Percentiles rank a stretch among this genome's conserved stretches.
Evolutionary conservation across 2,797 vertebrate species (phyloP).

Genomic region (Ciconia nigra): DNA sequence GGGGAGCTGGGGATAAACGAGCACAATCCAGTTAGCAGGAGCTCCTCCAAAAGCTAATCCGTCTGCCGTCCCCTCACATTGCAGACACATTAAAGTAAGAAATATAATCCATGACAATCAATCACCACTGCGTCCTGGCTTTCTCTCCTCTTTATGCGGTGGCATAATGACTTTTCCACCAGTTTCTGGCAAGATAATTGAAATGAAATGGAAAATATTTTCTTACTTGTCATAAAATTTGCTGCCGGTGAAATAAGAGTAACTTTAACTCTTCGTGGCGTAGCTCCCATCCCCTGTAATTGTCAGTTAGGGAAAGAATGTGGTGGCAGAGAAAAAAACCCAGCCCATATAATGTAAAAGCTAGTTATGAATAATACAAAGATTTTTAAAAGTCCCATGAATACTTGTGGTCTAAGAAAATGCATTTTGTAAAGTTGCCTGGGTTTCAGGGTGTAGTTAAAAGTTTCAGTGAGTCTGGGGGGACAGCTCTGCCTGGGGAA

Average conservation of each 20-base stretch:
- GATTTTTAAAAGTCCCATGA: neutral
- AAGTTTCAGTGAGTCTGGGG: neutral
- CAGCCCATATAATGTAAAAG: neutral
- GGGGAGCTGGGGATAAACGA: constrained; percentile 1
- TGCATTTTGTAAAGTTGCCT: neutral
- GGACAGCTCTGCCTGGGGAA: neutral
- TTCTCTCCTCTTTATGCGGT: constrained; percentile 63
- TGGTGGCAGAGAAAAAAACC: neutral
- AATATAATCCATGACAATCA: constrained; percentile 65
- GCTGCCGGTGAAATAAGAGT: constrained; percentile 32
- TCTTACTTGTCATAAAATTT: constrained; percentile 69
- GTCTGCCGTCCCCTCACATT: constrained; percentile 15
- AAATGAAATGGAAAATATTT: constrained; percentile 76
- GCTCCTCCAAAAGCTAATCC: constrained; percentile 37
- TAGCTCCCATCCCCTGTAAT: constrained; percentile 36
- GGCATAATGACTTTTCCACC: constrained; percentile 72
- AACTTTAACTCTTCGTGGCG: constrained; percentile 58
- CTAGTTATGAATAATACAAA: constrained; percentile 19
- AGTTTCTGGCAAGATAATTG: constrained; percentile 74
- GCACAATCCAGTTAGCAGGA: constrained; percentile 45
- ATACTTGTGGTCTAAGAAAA: neutral
- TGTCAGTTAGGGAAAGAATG: constrained; percentile 36
- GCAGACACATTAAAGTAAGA: constrained; percentile 67
- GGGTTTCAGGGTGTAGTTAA: neutral
- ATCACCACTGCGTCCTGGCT: constrained; percentile 50